Base-by-base conservation (phyloP, 1,140 invertebrate species). In the Aphelinus atriplicis region DNA sequence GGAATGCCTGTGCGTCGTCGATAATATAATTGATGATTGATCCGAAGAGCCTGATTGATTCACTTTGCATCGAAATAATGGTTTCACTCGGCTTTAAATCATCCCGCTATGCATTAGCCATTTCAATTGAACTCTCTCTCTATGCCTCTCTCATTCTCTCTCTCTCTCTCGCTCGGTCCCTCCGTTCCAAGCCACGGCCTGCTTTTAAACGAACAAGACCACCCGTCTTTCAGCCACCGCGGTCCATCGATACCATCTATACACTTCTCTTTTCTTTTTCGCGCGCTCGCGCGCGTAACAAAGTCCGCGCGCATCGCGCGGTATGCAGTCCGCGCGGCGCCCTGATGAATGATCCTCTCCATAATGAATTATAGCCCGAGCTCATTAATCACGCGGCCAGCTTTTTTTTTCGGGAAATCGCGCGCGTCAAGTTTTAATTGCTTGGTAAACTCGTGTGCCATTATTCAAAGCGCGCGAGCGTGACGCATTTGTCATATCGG, bases 191-290 rank as follows among this genome's bases (percentile, higher is more conserved):
- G 51, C 51, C 51, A 2, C 10, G 47, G 58, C 46, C 60, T 46
- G 50, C 67, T 55, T 75, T 75, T 45, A 45, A 75, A 55, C 45
- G 58, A 72, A 72, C 51, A 4, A 51, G 70, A 72, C 61, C 70
- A 64, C 61, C 70, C 61, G 61, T 57, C 43, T 42, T 48, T 47
- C 43, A 64, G 50, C 55, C 50, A 7, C 55, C 10, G n/a, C 3
- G 50, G 47, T 9, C n/a, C 46, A 48, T 65, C 62, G 62, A 58
- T 66, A 66, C 42, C 57, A 56, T 72, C 50, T 48, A 2, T 43
- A 51, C 3, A 7, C 46, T 42, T 57, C 53, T 67, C 42, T 3
- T 45, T 46, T 46, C 51, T 67, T 6, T 56, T 43, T 56, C 53
- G 55, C 51, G 55, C 68, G 61, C 58, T 3, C 46, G 61, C 48